Conservation (phyloP, 2,113 vertebrate species). For the Corythornis vintsioides region DNA sequence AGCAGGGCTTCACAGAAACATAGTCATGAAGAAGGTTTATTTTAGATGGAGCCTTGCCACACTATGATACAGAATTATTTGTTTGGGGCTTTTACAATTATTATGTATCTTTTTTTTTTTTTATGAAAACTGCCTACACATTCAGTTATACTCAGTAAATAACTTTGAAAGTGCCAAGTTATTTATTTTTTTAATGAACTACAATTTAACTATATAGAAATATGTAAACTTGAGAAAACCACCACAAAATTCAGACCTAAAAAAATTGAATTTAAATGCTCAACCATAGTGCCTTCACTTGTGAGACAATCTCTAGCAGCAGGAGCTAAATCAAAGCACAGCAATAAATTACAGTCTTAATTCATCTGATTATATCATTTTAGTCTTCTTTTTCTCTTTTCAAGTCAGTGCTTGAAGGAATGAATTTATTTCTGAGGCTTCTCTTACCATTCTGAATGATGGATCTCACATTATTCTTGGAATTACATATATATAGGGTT, state of each 20-base stretch:
- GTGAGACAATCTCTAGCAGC: slow-evolving; percentile 48
- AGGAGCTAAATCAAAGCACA: slow-evolving; percentile 64
- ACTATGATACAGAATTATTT: background rate
- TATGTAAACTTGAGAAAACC: background rate
- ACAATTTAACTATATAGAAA: background rate
- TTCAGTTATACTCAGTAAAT: background rate
- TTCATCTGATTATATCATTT: slow-evolving; percentile 73
- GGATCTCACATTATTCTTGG: slow-evolving; percentile 24
- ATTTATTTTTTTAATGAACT: background rate
- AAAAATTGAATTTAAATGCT: slow-evolving; percentile 54
- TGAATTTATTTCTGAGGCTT: slow-evolving; percentile 49
- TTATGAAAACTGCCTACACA: background rate
- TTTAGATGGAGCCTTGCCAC: background rate
- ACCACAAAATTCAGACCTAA: background rate
- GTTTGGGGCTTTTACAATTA: background rate
- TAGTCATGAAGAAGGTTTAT: background rate
- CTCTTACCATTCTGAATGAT: slow-evolving; percentile 48
- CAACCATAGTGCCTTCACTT: slow-evolving; percentile 30
- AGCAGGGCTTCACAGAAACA: background rate
- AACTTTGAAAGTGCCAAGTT: background rate
- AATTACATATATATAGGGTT: slow-evolving; percentile 40
- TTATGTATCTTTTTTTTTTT: background rate
- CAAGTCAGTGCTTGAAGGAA: slow-evolving; percentile 66
- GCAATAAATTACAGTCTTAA: slow-evolving; percentile 75
- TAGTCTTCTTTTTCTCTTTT: slow-evolving; percentile 51